These are phyloP conservation scores for Drosophila nr. perissopoda DNA, from an alignment of 2,888 invertebrate genomes.

Conservation along the genomic window DNA sequence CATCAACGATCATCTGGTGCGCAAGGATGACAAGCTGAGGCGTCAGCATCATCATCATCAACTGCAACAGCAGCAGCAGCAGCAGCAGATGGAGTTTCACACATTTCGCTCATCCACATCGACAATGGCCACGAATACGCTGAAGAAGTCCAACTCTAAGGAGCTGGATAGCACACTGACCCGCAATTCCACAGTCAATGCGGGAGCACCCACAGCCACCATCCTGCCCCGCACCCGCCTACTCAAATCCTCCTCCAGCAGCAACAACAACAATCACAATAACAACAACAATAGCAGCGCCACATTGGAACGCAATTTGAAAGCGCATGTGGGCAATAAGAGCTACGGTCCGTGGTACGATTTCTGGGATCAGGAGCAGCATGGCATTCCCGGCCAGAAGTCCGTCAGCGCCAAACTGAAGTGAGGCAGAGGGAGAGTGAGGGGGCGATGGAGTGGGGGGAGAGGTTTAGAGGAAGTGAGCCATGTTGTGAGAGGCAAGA, in stretches of 20 bases:
- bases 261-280: constrained; percentile 32
- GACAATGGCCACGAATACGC: constrained; percentile 83
- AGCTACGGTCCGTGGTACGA: constrained; percentile 96
- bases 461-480: neutral
- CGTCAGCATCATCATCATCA: constrained; percentile 61
- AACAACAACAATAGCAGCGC: constrained; percentile 54
- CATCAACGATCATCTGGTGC: constrained; percentile 90
- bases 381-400: constrained; percentile 64
- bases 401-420: constrained; percentile 67
- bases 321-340: constrained; percentile 84
- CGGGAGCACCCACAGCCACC: constrained; percentile 82
- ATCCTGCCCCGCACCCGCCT: constrained; percentile 83
- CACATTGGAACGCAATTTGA: constrained; percentile 72
- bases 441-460: neutral
- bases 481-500: constrained; percentile 7
- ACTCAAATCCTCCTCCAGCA: constrained; percentile 75
- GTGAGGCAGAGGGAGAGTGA: constrained; percentile 18
- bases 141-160: constrained; percentile 73
- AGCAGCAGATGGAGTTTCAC: constrained; percentile 85
- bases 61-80: constrained; percentile 71
- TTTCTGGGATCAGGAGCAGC: constrained; percentile 88
- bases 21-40: constrained; percentile 85
- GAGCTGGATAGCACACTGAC: constrained; percentile 85
- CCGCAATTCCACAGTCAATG: constrained; percentile 85
- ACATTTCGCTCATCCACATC: constrained; percentile 85